Conservation (phyloP, 2,888 invertebrate species). For the Pseudococcus viburni region DNA sequence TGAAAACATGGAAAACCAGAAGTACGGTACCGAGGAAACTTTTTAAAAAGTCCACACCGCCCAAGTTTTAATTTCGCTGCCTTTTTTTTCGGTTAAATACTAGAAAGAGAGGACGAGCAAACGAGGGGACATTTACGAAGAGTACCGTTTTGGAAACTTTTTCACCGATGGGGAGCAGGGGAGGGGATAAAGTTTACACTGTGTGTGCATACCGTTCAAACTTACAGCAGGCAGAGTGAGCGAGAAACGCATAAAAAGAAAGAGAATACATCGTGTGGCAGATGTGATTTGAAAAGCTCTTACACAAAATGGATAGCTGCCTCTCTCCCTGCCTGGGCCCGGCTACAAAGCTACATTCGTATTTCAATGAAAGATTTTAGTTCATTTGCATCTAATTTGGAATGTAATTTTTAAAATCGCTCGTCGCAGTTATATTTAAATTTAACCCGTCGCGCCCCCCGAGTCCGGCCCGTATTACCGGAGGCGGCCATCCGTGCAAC, state of each 20-base stretch:
- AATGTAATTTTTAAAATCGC: conserved; percentile 49
- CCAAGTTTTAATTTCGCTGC: conserved; percentile 8
- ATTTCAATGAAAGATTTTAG: conserved; percentile 53
- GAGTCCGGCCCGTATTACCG: not conserved
- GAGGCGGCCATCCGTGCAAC: not conserved
- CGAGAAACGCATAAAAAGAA: not conserved
- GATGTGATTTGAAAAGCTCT: conserved; percentile 52
- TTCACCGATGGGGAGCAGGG: not conserved
- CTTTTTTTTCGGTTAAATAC: not conserved
- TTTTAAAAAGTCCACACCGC: not conserved
- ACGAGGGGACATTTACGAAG: not conserved
- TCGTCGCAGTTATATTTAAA: conserved; percentile 32
- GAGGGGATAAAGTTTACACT: not conserved
- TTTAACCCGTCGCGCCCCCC: not conserved
- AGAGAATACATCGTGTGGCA: conserved; percentile 8
- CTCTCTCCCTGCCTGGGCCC: not conserved
- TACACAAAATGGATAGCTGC: conserved; percentile 40
- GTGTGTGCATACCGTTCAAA: not conserved
- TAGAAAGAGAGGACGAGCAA: not conserved
- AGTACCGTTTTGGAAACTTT: conserved; percentile 10
- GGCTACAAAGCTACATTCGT: not conserved
- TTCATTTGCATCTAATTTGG: conserved; percentile 48
- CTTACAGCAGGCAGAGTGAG: not conserved
- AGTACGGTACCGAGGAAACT: not conserved
- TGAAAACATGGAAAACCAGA: not conserved